A percentile compares a stretch with the other conserved stretches of the same genome.
Conservation (phyloP, 1,140 invertebrate genomes). For the Zaprionus ornatus region DNA sequence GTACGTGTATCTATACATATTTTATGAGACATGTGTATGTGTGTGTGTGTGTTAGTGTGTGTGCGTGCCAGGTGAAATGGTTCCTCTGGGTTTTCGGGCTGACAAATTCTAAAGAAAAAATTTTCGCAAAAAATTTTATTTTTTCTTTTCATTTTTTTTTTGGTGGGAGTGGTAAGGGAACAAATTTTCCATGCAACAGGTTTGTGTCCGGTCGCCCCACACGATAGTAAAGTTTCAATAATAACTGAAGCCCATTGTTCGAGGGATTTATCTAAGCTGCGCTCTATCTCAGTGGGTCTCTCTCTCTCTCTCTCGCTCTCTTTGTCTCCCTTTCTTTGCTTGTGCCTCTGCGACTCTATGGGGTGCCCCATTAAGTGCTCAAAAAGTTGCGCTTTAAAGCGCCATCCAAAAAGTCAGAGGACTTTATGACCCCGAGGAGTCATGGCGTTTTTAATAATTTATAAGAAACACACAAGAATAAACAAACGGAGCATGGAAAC, state of each 20-base stretch:
- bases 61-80: conserved; percentile 16
- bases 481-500: conserved; percentile 24
- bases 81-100: conserved; percentile 13
- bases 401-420: conserved; percentile 17
- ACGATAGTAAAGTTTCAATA: conserved; percentile 42
- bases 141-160: neutral
- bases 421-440: conserved; percentile 44
- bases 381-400: conserved; percentile 24
- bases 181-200: conserved; percentile 31
- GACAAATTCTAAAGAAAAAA: conserved; percentile 29
- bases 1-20: conserved; percentile 5
- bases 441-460: conserved; percentile 71
- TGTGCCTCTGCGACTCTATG: neutral
- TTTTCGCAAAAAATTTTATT: conserved; percentile 3
- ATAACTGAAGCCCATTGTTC: conserved; percentile 27
- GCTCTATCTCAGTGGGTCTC: neutral
- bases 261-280: conserved; percentile 11
- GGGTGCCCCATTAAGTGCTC: conserved; percentile 3
- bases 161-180: neutral
- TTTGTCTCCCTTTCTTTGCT: neutral
- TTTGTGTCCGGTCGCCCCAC: conserved; percentile 16
- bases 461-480: conserved; percentile 39
- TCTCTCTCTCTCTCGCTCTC: neutral
- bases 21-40: neutral
- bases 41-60: neutral